phyloP scores from a whole-genome alignment of 2,797 vertebrate genomes.

The Adrianichthys oophorus region DNA sequence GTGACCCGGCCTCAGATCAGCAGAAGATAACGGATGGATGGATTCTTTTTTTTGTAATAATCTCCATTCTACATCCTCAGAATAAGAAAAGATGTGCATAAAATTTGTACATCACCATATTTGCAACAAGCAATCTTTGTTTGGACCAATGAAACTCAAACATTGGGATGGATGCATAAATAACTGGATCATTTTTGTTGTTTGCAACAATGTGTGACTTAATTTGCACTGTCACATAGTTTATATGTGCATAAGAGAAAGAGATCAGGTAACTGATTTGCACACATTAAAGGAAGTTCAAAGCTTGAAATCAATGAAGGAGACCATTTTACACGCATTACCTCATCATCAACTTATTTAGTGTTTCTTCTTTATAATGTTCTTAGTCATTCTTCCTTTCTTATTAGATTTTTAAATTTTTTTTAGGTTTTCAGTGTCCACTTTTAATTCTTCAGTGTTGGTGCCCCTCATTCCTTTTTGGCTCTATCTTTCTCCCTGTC shows the following conservation, averaged over 20 bases:
- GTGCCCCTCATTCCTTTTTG: constrained; percentile 31
- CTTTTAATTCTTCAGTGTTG: constrained; percentile 41
- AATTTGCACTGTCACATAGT: background rate
- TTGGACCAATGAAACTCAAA: constrained; percentile 7
- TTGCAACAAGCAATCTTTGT: constrained; percentile 10
- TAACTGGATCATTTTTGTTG: constrained; percentile 6
- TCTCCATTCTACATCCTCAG: constrained; percentile 2
- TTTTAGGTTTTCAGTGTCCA: constrained; percentile 14
- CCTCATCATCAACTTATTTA: constrained; percentile 22
- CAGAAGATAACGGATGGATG: too few species aligned
- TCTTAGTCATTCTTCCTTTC: constrained; percentile 8
- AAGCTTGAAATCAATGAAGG: constrained; percentile 1
- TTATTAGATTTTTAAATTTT: constrained; percentile 36
- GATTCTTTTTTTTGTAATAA: too few species aligned
- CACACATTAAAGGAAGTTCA: too few species aligned
- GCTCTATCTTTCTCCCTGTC: constrained; percentile 40
- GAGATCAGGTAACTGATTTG: background rate
- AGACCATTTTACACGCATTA: constrained; percentile 18
- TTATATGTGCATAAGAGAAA: background rate
- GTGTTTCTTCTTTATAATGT: background rate
- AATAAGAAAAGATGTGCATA: constrained; percentile 5
- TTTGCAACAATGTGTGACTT: too few species aligned
- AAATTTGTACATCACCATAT: constrained; percentile 13
- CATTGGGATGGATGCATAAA: constrained; percentile 8
- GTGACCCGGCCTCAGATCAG: too few species aligned